Percentiles rank a stretch among this genome's conserved stretches.
These are phyloP conservation scores for Spinus olivaceus DNA, from an alignment of 2,797 vertebrate species.

Conservation along the genomic window DNA sequence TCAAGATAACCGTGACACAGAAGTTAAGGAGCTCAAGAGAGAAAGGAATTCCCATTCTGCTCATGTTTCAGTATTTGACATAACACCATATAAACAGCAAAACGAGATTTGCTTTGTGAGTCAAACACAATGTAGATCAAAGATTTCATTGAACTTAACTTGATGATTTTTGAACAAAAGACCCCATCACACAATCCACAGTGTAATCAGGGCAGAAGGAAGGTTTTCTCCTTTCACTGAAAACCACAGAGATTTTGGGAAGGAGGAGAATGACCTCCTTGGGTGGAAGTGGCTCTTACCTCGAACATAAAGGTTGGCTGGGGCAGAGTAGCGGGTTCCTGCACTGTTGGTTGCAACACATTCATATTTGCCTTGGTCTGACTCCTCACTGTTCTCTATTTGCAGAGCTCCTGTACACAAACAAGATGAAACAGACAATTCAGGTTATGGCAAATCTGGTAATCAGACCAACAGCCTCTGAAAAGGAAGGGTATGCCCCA, in stretches of 20 bases:
- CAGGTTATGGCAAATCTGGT: conserved; percentile 19
- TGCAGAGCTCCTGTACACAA: conserved; percentile 89
- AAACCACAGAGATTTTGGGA: background rate
- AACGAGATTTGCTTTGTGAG: background rate
- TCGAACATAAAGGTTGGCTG: conserved; percentile 97
- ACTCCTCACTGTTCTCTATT: conserved; percentile 97
- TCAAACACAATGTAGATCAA: background rate
- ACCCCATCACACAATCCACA: background rate
- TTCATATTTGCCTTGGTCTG: conserved; percentile 98
- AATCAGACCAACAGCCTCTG: background rate
- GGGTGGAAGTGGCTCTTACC: conserved; percentile 81
- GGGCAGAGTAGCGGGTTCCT: conserved; percentile 95
- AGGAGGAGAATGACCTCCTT: background rate
- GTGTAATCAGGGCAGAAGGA: background rate
- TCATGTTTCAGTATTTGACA: background rate
- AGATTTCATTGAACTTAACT: background rate
- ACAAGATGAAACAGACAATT: conserved; percentile 59
- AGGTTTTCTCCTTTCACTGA: background rate
- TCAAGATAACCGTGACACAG: background rate
- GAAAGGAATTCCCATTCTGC: background rate
- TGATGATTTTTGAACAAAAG: background rate
- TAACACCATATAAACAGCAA: background rate
- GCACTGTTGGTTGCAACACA: conserved; percentile 95
- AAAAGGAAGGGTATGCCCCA: conserved; percentile 5
- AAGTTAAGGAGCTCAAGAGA: background rate